Evolutionary conservation across 2,113 vertebrate species (phyloP).

Genomic region (Microtus richardsoni): DNA sequence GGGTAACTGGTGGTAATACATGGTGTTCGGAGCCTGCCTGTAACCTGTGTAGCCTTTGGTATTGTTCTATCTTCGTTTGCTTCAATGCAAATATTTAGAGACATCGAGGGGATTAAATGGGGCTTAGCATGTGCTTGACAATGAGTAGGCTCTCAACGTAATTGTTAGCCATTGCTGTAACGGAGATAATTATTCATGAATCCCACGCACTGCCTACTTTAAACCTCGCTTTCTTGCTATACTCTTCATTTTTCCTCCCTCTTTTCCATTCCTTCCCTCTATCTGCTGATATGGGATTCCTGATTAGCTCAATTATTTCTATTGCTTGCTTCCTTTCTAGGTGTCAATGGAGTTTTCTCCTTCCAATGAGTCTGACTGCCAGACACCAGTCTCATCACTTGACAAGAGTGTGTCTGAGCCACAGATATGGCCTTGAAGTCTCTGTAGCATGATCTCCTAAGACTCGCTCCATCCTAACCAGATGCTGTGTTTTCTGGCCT

Average conservation of each 20-base stretch:
- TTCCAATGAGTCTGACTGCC: not conserved
- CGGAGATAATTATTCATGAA: not conserved
- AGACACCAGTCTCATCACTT: not conserved
- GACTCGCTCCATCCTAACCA: not conserved
- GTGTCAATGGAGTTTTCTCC: not conserved
- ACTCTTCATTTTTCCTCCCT: not conserved
- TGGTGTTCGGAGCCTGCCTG: not conserved
- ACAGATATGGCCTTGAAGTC: not conserved
- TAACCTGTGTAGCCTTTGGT: not conserved
- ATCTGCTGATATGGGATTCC: not conserved
- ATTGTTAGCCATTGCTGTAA: not conserved
- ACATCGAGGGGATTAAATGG: not conserved
- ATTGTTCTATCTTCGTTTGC: not conserved
- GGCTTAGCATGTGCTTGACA: not conserved
- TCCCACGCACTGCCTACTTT: not conserved
- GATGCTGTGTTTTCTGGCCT: not conserved
- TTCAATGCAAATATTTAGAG: not conserved
- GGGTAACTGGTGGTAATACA: too few relatives aligned
- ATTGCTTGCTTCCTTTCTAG: not conserved
- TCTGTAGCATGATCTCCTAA: not conserved
- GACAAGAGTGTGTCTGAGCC: not conserved
- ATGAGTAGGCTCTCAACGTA: not conserved
- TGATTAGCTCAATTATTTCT: not conserved
- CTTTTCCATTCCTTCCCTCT: not conserved
- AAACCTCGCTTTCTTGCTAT: fast-evolving